Percentiles rank a stretch among this genome's conserved stretches.
phyloP scores from a whole-genome alignment of 35 echinoderm and acorn worm species.

The Heliocidaris erythrogramma region DNA sequence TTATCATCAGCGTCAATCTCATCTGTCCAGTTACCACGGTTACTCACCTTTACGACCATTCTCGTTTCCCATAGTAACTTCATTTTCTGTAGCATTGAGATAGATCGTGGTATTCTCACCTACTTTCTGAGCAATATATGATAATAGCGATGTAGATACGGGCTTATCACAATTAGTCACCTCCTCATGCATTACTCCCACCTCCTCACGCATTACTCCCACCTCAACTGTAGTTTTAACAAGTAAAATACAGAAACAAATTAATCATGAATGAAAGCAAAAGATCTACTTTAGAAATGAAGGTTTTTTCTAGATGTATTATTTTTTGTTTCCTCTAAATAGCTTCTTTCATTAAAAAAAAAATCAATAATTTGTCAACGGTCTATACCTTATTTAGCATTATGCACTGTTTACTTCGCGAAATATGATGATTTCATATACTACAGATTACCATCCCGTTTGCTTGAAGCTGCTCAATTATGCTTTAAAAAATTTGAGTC shows the following conservation, averaged over 20 bases:
- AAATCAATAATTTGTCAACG: too few relatives aligned
- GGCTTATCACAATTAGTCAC: neutral
- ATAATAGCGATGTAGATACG: neutral
- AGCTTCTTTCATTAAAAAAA: too few relatives aligned
- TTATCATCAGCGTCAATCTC: neutral
- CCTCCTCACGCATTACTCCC: neutral
- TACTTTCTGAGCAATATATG: neutral
- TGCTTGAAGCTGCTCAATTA: too few relatives aligned
- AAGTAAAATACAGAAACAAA: neutral
- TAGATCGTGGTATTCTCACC: neutral
- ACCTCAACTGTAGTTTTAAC: neutral
- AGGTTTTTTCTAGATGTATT: too few relatives aligned
- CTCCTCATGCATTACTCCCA: neutral
- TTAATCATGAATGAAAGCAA: too few relatives aligned
- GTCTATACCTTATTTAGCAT: too few relatives aligned
- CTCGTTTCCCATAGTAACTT: neutral
- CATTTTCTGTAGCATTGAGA: neutral
- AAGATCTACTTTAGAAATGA: too few relatives aligned
- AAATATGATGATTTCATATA: too few relatives aligned
- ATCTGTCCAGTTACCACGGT: neutral
- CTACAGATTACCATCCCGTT: too few relatives aligned
- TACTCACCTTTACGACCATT: neutral
- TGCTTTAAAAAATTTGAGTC: too few relatives aligned
- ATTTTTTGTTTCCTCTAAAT: too few relatives aligned
- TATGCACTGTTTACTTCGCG: too few relatives aligned